Evolutionary conservation across 2,888 invertebrate genomes (phyloP).

Genomic region (Micropterix aruncella): DNA sequence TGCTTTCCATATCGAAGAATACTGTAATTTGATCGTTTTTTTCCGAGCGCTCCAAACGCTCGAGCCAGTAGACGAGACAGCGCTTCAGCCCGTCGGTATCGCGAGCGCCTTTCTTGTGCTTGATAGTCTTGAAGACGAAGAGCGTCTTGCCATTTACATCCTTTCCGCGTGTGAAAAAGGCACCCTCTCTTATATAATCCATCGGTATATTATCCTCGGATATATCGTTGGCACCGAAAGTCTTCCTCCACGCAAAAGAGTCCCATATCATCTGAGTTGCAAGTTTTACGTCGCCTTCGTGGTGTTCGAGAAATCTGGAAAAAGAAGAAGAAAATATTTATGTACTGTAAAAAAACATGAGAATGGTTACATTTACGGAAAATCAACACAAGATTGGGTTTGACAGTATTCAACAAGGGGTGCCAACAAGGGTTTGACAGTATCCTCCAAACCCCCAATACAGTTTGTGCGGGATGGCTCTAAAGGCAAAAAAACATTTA

Average conservation of each 20-base stretch:
- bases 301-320: neutral
- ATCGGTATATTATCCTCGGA: slow-evolving; percentile 51
- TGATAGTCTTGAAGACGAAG: slow-evolving; percentile 67
- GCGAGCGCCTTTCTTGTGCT: slow-evolving; percentile 64
- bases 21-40: slow-evolving; percentile 66
- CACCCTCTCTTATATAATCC: slow-evolving; percentile 63
- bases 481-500: too few relatives aligned
- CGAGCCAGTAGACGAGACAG: slow-evolving; percentile 77
- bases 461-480: too few relatives aligned
- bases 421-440: too few relatives aligned
- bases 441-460: too few relatives aligned
- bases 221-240: slow-evolving; percentile 61
- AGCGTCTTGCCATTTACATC: slow-evolving; percentile 70
- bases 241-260: slow-evolving; percentile 69
- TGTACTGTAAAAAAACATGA: too few relatives aligned
- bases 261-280: slow-evolving; percentile 67
- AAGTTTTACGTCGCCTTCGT: neutral
- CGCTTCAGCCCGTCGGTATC: slow-evolving; percentile 64
- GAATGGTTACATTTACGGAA: too few relatives aligned
- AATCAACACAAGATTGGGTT: too few relatives aligned
- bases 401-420: too few relatives aligned
- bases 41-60: slow-evolving; percentile 60
- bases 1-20: slow-evolving; percentile 83
- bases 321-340: too few relatives aligned
- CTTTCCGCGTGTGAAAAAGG: slow-evolving; percentile 59